A percentile compares a stretch with the other conserved stretches of the same genome.
Evolutionary conservation across 2,888 invertebrate genomes (phyloP).

Genomic region (Cosmia trapezina): DNA sequence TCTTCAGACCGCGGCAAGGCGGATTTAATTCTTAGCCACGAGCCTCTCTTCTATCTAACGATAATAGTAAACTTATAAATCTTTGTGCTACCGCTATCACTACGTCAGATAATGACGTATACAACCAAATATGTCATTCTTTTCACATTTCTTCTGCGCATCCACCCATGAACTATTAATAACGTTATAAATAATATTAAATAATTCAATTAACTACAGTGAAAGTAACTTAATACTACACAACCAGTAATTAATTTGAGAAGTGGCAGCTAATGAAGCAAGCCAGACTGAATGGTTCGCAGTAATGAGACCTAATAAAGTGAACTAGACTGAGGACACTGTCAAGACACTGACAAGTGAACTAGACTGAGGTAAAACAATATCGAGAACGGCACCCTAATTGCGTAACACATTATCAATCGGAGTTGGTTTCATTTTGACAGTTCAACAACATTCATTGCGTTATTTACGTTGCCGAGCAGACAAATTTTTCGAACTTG

Average conservation of each 20-base stretch:
- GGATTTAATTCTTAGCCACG: too few relatives aligned
- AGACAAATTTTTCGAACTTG: too few relatives aligned
- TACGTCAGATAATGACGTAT: background rate
- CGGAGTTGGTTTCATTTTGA: too few relatives aligned
- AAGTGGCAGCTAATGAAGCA: constrained; percentile 15
- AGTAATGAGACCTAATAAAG: constrained; percentile 4
- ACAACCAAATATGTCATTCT: background rate
- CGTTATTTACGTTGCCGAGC: too few relatives aligned
- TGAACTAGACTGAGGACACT: background rate
- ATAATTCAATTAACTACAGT: constrained; percentile 26
- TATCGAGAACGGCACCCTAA: too few relatives aligned
- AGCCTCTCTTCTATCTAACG: background rate
- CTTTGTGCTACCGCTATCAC: background rate
- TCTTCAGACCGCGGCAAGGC: too few relatives aligned
- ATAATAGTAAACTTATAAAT: background rate
- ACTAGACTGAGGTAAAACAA: too few relatives aligned
- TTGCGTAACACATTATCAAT: too few relatives aligned
- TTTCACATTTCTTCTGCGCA: constrained; percentile 5
- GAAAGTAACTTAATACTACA: constrained; percentile 29
- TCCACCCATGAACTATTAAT: constrained; percentile 6
- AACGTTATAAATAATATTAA: constrained; percentile 23
- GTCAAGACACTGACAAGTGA: too few relatives aligned
- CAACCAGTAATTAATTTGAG: constrained; percentile 20
- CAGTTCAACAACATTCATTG: too few relatives aligned
- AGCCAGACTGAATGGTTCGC: background rate